phyloP scores from a whole-genome alignment of 1,140 invertebrate species.

The Bombus sibiricus region DNA sequence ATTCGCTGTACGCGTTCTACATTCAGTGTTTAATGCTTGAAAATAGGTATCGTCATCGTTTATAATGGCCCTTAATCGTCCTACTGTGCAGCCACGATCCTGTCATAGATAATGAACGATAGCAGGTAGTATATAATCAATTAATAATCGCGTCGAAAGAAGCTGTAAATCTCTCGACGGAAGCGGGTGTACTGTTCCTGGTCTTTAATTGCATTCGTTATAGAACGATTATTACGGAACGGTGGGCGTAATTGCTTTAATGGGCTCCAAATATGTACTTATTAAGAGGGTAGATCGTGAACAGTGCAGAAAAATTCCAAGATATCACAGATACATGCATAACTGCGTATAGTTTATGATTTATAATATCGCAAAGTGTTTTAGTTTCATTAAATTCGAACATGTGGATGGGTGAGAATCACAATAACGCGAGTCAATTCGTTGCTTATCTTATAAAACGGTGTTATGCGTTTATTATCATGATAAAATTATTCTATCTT shows the following conservation, averaged over 20 bases:
- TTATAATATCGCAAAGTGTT: not conserved
- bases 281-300: not conserved
- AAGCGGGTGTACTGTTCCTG: not conserved
- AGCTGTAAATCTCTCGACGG: conserved; percentile 16
- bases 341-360: not conserved
- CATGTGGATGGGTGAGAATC: not conserved
- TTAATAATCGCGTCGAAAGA: conserved; percentile 35
- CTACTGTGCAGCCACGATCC: conserved; percentile 17
- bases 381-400: not conserved
- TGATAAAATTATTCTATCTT: too few relatives aligned
- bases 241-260: not conserved
- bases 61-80: conserved; percentile 53
- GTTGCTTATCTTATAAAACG: not conserved
- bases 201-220: conserved; percentile 2
- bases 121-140: not conserved
- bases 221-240: not conserved
- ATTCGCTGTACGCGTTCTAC: conserved; percentile 52
- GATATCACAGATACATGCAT: conserved; percentile 4
- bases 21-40: conserved; percentile 50
- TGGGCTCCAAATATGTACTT: not conserved
- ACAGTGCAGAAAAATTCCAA: conserved; percentile 16
- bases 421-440: not conserved
- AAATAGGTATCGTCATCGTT: conserved; percentile 44
- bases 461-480: not conserved
- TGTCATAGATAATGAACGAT: conserved; percentile 32